Percentiles rank a stretch among this genome's conserved stretches.
Conservation (phyloP, 2,797 vertebrate species). For the Pyrocephalus nanus region DNA sequence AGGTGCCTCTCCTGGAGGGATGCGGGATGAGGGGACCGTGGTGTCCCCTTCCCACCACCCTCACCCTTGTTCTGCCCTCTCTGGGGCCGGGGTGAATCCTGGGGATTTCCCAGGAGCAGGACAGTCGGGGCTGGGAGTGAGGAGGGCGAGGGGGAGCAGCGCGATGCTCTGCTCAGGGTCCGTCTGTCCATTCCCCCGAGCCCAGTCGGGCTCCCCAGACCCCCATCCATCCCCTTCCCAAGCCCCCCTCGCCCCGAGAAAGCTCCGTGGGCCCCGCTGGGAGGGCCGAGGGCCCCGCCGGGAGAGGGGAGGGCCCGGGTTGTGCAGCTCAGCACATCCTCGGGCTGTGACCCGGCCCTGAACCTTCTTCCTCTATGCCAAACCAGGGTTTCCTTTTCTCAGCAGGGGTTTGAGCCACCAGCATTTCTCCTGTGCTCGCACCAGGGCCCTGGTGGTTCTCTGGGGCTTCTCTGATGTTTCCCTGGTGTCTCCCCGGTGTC, state of each 20-base stretch:
- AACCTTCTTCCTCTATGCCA: background rate
- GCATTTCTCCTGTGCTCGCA: background rate
- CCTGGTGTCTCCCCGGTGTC: too few relatives aligned
- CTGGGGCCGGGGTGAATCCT: background rate
- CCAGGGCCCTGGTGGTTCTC: too few relatives aligned
- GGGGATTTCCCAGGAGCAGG: background rate
- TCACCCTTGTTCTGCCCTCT: fast-evolving
- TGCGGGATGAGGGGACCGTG: background rate
- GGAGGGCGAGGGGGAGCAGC: background rate
- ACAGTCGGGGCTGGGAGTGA: background rate
- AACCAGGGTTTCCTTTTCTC: background rate
- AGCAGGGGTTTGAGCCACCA: background rate
- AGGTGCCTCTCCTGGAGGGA: fast-evolving
- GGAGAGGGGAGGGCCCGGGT: too few relatives aligned
- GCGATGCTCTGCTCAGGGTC: background rate
- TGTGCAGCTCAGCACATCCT: background rate
- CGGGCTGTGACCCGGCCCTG: background rate
- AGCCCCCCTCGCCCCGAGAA: background rate
- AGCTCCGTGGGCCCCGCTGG: background rate
- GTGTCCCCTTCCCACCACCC: background rate
- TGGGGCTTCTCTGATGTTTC: too few relatives aligned
- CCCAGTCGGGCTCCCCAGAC: too few relatives aligned
- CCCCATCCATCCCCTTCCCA: background rate
- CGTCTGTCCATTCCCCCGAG: too few relatives aligned
- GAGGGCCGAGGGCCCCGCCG: background rate